Percentiles rank a stretch among this genome's conserved stretches.
Evolutionary conservation across 2,888 invertebrate genomes (phyloP).

Genomic region (Cheiracanthium punctorium): DNA sequence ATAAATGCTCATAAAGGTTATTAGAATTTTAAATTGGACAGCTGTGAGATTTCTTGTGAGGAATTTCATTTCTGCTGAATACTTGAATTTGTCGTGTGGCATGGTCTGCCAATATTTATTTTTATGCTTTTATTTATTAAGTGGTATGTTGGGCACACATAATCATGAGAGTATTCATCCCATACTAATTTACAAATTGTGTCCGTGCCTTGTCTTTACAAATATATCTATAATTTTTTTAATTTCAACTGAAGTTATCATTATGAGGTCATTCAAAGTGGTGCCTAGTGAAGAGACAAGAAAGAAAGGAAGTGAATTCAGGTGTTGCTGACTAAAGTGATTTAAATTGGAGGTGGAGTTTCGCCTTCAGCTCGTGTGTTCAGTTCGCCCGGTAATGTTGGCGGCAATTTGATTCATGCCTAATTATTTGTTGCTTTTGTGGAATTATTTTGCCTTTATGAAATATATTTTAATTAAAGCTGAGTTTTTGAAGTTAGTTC

Average conservation of each 20-base stretch:
- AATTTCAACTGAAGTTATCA: not conserved
- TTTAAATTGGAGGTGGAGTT: too few species aligned
- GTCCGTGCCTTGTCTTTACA: constrained; percentile 25
- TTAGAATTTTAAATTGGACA: constrained; percentile 54
- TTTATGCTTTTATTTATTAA: constrained; percentile 62
- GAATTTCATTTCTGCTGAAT: constrained; percentile 22
- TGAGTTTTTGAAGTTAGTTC: too few species aligned
- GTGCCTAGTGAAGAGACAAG: constrained; percentile 23
- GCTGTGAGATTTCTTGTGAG: constrained; percentile 65
- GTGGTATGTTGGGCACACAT: not conserved
- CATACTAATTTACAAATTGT: constrained; percentile 9
- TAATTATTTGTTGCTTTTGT: too few species aligned
- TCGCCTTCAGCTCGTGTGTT: too few species aligned
- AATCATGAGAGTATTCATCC: constrained; percentile 13
- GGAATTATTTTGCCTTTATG: too few species aligned
- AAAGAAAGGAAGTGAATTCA: not conserved
- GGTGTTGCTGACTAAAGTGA: not conserved
- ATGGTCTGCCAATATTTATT: constrained; percentile 67
- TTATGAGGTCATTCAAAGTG: constrained; percentile 6
- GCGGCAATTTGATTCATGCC: too few species aligned
- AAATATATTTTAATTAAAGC: too few species aligned
- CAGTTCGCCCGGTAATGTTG: too few species aligned
- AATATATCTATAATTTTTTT: not conserved
- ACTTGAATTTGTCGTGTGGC: constrained; percentile 38
- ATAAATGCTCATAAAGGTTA: constrained; percentile 62